A percentile compares a stretch with the other conserved stretches of the same genome.
These are phyloP conservation scores for Somateria mollissima DNA, from an alignment of 2,797 vertebrate species.

Conservation along the genomic window DNA sequence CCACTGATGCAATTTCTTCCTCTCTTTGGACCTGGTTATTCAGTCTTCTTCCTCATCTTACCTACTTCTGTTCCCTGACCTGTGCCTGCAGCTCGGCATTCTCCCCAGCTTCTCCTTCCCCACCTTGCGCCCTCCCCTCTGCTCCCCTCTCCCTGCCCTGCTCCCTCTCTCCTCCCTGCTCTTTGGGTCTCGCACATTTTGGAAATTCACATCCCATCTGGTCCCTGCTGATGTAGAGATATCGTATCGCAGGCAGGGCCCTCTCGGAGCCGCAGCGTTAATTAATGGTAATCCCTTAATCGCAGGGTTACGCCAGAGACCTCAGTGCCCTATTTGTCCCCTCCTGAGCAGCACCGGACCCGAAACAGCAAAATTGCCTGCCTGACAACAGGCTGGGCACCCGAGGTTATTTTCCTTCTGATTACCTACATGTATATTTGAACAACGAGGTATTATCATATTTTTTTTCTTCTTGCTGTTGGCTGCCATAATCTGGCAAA, in stretches of 20 bases:
- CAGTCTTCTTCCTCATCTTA: background rate
- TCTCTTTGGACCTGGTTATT: fast-evolving
- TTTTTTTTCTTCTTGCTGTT: too few relatives aligned
- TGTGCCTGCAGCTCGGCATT: background rate
- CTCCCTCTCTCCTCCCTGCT: background rate
- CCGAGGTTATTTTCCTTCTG: background rate
- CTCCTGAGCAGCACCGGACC: background rate
- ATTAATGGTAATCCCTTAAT: conserved; percentile 96
- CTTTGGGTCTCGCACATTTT: background rate
- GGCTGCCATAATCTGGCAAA: background rate
- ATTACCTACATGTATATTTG: background rate
- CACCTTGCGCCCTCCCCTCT: too few relatives aligned
- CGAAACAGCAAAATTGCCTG: background rate
- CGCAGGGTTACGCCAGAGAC: conserved; percentile 81
- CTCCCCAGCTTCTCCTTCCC: background rate
- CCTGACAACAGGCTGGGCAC: background rate
- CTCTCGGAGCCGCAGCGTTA: conserved; percentile 82
- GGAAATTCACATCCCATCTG: conserved; percentile 74
- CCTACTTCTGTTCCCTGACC: background rate
- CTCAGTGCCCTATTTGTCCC: conserved; percentile 63
- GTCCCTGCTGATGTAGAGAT: conserved; percentile 83
- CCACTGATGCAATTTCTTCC: fast-evolving
- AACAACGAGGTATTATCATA: background rate
- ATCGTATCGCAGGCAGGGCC: conserved; percentile 87
- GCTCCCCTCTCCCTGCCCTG: fast-evolving